Evolutionary conservation across 2,797 vertebrate genomes (phyloP).

Genomic region (Gymnopithys bicolor): DNA sequence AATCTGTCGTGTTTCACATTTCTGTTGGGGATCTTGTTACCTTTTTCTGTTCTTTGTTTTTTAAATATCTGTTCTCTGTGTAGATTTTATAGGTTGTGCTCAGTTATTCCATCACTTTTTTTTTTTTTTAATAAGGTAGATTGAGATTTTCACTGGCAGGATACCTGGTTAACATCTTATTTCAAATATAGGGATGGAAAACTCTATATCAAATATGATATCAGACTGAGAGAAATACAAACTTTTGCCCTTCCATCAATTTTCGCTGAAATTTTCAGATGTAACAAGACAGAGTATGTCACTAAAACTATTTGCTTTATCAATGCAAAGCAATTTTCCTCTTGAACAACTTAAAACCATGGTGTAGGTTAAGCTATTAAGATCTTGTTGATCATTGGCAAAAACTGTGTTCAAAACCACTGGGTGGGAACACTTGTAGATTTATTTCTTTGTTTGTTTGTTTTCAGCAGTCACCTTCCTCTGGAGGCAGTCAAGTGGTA

Average conservation of each 20-base stretch:
- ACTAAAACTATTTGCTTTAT: background rate
- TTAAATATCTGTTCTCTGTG: background rate
- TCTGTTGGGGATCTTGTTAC: background rate
- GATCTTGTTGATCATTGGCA: background rate
- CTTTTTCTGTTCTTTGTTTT: background rate
- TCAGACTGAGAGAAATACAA: background rate
- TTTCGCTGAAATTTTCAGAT: background rate
- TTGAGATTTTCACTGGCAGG: background rate
- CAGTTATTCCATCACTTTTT: background rate
- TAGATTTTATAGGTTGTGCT: background rate
- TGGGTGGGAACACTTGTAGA: background rate
- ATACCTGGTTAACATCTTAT: background rate
- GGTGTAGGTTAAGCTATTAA: background rate
- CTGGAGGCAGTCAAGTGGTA: slow-evolving; percentile 46
- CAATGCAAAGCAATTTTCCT: background rate
- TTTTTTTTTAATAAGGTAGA: background rate
- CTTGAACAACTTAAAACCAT: background rate
- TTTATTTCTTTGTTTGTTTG: background rate
- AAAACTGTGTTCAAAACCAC: background rate
- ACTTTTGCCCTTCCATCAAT: background rate
- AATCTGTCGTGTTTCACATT: background rate
- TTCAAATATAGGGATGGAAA: background rate
- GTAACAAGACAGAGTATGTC: background rate
- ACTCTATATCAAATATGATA: background rate
- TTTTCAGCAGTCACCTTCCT: slow-evolving; percentile 41